These are phyloP conservation scores for Vipera ursinii DNA, from an alignment of 2,797 vertebrate genomes.

Conservation along the genomic window DNA sequence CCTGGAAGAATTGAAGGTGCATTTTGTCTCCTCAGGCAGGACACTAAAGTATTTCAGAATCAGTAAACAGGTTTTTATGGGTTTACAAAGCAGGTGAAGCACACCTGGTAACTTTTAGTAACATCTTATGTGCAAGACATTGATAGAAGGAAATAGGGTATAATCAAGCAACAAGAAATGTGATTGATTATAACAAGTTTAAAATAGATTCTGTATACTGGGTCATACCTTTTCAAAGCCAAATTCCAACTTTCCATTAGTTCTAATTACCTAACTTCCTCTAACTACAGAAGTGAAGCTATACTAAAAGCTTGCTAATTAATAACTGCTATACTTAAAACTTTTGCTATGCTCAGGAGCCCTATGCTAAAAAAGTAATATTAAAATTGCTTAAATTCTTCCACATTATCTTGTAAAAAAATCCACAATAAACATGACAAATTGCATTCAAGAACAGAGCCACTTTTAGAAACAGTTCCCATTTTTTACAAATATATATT, in stretches of 20 bases:
- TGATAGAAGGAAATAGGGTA: neutral
- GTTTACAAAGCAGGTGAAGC: neutral
- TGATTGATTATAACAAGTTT: neutral
- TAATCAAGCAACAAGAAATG: neutral
- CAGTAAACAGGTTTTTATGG: neutral
- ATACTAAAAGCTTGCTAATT: neutral
- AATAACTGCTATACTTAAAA: neutral
- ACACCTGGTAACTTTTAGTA: neutral
- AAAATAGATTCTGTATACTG: neutral
- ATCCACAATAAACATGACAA: neutral
- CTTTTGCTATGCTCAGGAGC: neutral
- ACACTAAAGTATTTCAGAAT: neutral
- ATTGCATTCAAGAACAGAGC: neutral
- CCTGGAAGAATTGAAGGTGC: neutral
- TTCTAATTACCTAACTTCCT: neutral
- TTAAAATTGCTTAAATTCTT: neutral
- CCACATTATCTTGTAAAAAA: neutral
- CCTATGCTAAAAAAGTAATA: neutral
- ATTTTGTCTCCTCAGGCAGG: neutral
- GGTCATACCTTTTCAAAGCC: neutral
- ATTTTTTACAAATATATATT: neutral
- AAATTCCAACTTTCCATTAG: neutral
- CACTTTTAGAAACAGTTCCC: too few relatives aligned
- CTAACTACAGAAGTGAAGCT: neutral
- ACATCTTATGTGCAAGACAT: neutral